These are phyloP conservation scores for Hippocampus comes DNA, from an alignment of 2,113 vertebrate genomes.

Conservation along the genomic window DNA sequence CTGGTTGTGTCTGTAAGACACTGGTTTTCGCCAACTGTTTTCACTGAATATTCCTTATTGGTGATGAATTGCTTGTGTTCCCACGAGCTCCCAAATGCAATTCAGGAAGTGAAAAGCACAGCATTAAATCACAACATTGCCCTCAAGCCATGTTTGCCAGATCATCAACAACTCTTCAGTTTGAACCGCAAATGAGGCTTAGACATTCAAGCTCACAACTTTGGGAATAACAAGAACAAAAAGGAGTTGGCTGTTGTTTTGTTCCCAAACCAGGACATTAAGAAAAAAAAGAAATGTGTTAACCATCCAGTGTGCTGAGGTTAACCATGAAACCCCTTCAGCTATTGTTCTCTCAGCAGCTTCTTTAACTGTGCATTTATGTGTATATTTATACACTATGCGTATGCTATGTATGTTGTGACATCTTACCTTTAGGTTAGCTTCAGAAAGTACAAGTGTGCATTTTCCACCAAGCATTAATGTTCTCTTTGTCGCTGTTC, in stretches of 20 bases:
- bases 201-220: not conserved
- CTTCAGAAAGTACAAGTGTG: not conserved
- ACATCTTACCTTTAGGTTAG: not conserved
- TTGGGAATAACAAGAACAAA: not conserved
- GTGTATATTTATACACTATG: not conserved
- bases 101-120: constrained; percentile 14
- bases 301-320: constrained; percentile 5
- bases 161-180: constrained; percentile 7
- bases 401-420: not conserved
- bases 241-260: constrained; percentile 5
- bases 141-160: constrained; percentile 11
- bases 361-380: not conserved
- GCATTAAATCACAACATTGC: constrained; percentile 29
- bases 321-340: constrained; percentile 7
- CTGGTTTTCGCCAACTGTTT: not conserved
- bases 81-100: not conserved
- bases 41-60: not conserved
- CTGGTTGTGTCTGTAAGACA: not conserved
- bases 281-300: not conserved
- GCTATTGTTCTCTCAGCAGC: not conserved
- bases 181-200: constrained; percentile 11
- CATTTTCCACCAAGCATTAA: too few relatives aligned
- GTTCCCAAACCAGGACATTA: not conserved
- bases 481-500: too few relatives aligned
- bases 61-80: not conserved